Percentiles rank a stretch among this genome's conserved stretches.
Evolutionary conservation across 1,140 invertebrate species (phyloP).

Genomic region (Aethina tumida): DNA sequence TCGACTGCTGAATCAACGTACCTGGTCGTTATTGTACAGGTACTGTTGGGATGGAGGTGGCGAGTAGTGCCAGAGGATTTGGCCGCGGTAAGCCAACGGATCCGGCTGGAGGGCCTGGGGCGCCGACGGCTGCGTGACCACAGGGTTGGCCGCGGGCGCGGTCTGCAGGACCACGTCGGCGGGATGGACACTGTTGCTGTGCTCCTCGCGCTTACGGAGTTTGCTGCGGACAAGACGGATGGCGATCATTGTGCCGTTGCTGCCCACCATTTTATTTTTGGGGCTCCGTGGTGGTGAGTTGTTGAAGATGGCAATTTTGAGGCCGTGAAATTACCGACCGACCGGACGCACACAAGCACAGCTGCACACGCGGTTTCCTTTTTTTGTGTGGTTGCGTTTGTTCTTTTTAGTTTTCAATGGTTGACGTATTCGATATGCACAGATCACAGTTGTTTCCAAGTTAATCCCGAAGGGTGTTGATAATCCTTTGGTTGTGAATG

Average conservation of each 20-base stretch:
- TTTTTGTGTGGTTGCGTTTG: too few relatives aligned
- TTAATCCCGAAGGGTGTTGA: constrained; percentile 7
- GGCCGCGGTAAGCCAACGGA: constrained; percentile 38
- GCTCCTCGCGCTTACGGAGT: constrained; percentile 70
- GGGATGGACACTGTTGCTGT: constrained; percentile 53
- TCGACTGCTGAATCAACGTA: too few relatives aligned
- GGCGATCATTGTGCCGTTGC: constrained; percentile 71
- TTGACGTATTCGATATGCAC: too few relatives aligned
- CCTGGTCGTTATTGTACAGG: constrained; percentile 71
- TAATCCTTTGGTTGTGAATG: constrained; percentile 16
- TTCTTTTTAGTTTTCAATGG: too few relatives aligned
- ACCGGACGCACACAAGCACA: constrained; percentile 9
- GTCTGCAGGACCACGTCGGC: constrained; percentile 53
- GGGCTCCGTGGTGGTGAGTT: constrained; percentile 27
- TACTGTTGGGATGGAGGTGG: constrained; percentile 60
- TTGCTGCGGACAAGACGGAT: constrained; percentile 81
- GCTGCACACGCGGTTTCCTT: not conserved
- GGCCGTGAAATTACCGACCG: constrained; percentile 17
- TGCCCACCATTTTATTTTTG: constrained; percentile 57
- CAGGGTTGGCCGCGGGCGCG: constrained; percentile 21
- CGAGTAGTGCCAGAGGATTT: constrained; percentile 69
- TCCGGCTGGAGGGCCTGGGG: constrained; percentile 23
- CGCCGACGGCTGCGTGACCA: constrained; percentile 15
- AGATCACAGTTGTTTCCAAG: too few relatives aligned
- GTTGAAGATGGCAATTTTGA: constrained; percentile 35